These are phyloP conservation scores for Nomada lathburiana DNA, from an alignment of 2,888 invertebrate genomes.

Conservation along the genomic window DNA sequence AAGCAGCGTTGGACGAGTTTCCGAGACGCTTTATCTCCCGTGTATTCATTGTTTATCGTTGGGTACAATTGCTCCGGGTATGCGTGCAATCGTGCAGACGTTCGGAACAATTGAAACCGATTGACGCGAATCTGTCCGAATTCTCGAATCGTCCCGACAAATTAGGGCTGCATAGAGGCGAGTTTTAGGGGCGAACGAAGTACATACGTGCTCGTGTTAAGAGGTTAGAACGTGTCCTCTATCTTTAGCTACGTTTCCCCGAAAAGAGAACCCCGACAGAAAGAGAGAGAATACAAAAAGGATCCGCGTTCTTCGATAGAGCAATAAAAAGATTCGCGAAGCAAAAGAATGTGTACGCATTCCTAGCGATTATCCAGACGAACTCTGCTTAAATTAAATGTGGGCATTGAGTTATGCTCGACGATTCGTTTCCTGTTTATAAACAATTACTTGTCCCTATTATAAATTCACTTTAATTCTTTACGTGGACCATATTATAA, in stretches of 20 bases:
- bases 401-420: no score
- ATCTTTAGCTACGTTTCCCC: slow-evolving; percentile 62
- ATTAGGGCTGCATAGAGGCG: slow-evolving; percentile 51
- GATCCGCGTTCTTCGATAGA: slow-evolving; percentile 43
- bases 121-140: slow-evolving; percentile 67
- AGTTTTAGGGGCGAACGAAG: slow-evolving; percentile 26
- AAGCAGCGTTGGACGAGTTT: slow-evolving; percentile 21
- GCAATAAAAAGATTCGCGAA: slow-evolving; percentile 28
- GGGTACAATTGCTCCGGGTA: slow-evolving; percentile 40
- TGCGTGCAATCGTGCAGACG: slow-evolving; percentile 57
- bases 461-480: no score
- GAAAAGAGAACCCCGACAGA: slow-evolving; percentile 48
- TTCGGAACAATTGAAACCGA: slow-evolving; percentile 72
- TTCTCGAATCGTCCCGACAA: slow-evolving; percentile 49
- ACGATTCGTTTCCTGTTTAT: no score
- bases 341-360: no score
- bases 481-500: no score
- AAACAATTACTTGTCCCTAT: no score
- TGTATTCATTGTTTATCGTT: slow-evolving; percentile 56
- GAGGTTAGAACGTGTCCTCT: slow-evolving; percentile 60
- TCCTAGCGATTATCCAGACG: no score
- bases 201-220: slow-evolving; percentile 40
- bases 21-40: slow-evolving; percentile 31
- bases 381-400: not conserved
- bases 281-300: slow-evolving; percentile 32